Evolutionary conservation across 2,888 invertebrate species (phyloP).

Genomic region (Oasisia sp.): DNA sequence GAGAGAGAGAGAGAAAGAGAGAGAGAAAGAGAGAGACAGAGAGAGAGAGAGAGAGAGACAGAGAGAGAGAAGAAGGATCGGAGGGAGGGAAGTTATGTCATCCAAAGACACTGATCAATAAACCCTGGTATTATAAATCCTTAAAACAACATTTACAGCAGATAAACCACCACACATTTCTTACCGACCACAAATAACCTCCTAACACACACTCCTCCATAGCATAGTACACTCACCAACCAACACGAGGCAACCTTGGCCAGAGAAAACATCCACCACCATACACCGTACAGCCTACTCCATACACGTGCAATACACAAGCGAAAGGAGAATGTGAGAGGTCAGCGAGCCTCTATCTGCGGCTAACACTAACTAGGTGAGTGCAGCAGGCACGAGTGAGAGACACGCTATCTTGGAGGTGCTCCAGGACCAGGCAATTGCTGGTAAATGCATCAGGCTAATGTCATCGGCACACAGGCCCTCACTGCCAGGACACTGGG

Average conservation of each 20-base stretch:
- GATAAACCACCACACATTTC: too few species aligned
- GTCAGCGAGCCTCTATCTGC: background rate
- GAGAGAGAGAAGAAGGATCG: too few species aligned
- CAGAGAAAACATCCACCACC: background rate
- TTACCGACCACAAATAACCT: too few species aligned
- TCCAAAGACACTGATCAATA: too few species aligned
- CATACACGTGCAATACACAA: background rate
- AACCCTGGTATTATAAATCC: too few species aligned
- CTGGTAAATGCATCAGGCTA: background rate
- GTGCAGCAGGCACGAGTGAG: background rate
- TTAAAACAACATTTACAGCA: too few species aligned
- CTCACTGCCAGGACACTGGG: background rate
- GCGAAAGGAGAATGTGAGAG: background rate
- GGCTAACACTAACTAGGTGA: background rate
- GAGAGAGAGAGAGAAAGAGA: background rate
- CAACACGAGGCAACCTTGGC: background rate
- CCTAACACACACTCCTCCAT: too few species aligned
- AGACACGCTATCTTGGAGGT: background rate
- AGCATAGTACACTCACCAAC: background rate
- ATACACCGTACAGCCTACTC: background rate
- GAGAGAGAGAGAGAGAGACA: too few species aligned
- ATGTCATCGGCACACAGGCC: background rate
- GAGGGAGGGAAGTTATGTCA: background rate
- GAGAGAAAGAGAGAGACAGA: background rate
- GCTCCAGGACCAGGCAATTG: background rate